A percentile compares a stretch with the other conserved stretches of the same genome.
phyloP scores from a whole-genome alignment of 2,888 invertebrate genomes.

The Caenorhabditis sp. region DNA sequence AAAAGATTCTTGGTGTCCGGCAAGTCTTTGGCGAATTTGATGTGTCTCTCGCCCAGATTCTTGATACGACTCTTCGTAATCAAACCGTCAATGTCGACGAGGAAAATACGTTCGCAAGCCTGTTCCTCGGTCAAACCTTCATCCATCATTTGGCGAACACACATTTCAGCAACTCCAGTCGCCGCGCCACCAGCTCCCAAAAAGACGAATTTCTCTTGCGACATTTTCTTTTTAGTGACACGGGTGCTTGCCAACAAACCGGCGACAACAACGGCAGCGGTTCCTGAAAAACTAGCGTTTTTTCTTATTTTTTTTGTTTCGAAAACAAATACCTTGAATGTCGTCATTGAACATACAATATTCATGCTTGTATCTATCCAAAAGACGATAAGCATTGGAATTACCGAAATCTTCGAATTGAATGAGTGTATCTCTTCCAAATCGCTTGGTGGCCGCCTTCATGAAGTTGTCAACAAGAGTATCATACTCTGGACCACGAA shows the following conservation, averaged over 20 bases:
- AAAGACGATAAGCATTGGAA: constrained; percentile 90
- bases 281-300: constrained; percentile 71
- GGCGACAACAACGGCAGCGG: constrained; percentile 92
- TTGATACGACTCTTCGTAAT: constrained; percentile 78
- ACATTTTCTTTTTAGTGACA: constrained; percentile 83
- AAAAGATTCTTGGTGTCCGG: constrained; percentile 81
- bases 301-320: too few species aligned
- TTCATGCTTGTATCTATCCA: constrained; percentile 85
- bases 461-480: constrained; percentile 96
- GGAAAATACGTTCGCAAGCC: constrained; percentile 85
- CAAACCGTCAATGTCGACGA: constrained; percentile 94
- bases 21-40: constrained; percentile 73
- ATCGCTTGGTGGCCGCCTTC: constrained; percentile 73
- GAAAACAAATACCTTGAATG: constrained; percentile 81
- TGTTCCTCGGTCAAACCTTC: constrained; percentile 81
- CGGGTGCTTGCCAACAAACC: constrained; percentile 87
- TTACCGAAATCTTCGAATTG: constrained; percentile 99
- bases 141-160: constrained; percentile 88
- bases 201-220: constrained; percentile 88
- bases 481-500: constrained; percentile 86
- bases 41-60: constrained; percentile 50
- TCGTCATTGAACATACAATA: constrained; percentile 99
- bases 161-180: constrained; percentile 89
- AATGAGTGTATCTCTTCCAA: constrained; percentile 74
- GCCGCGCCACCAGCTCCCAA: constrained; percentile 97